Percentiles rank a stretch among this genome's conserved stretches.
Evolutionary conservation across 92 coral and sea anemone genomes (phyloP).

Genomic region (Zoanthus sansibaricus): DNA sequence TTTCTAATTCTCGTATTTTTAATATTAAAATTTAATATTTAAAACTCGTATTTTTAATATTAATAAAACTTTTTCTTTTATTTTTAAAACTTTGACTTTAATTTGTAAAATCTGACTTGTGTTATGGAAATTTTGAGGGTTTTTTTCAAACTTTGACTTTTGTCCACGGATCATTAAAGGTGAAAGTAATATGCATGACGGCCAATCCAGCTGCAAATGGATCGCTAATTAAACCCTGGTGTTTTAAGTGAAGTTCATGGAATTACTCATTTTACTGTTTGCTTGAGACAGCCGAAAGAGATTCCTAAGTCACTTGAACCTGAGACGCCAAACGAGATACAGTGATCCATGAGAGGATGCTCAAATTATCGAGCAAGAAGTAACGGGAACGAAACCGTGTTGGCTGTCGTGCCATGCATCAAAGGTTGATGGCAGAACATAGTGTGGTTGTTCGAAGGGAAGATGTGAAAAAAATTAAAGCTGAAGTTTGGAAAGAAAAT

Average conservation of each 20-base stretch:
- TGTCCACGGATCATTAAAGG: not conserved
- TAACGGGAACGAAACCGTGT: slow-evolving; percentile 42
- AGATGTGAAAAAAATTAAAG: slow-evolving; percentile 16
- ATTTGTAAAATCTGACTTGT: not conserved
- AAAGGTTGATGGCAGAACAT: slow-evolving; percentile 31
- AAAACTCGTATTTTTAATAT: not conserved
- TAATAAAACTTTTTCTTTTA: not conserved
- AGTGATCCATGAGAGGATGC: slow-evolving; percentile 11
- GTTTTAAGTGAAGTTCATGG: not conserved
- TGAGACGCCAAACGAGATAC: not conserved
- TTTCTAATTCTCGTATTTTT: not conserved
- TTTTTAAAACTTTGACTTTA: too few relatives aligned
- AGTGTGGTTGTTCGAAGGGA: slow-evolving; percentile 42
- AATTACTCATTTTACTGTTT: not conserved
- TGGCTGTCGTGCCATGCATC: slow-evolving; percentile 59
- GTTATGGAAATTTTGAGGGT: not conserved
- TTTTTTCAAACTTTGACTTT: not conserved
- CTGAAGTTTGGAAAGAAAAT: too few relatives aligned
- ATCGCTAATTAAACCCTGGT: not conserved
- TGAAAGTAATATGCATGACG: not conserved
- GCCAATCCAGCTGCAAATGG: not conserved
- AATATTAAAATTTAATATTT: too few relatives aligned
- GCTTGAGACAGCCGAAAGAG: slow-evolving; percentile 17
- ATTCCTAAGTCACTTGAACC: slow-evolving; percentile 9
- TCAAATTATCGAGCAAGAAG: slow-evolving; percentile 36